Conservation (phyloP, 2,888 invertebrate species). For the Nudaria mundana region DNA sequence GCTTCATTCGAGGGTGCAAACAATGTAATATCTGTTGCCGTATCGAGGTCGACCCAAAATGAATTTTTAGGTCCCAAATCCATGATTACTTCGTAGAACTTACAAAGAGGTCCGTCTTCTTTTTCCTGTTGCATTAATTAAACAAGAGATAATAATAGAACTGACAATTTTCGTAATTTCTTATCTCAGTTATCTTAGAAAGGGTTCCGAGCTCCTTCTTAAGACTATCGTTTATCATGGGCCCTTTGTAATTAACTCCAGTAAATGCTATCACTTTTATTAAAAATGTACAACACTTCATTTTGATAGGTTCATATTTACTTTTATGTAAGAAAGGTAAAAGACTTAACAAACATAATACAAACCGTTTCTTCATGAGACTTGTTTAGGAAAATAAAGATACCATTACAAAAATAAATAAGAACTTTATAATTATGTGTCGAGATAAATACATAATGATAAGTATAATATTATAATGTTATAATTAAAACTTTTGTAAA, state of each 20-base stretch:
- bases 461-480: conserved; percentile 7
- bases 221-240: conserved; percentile 27
- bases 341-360: conserved; percentile 19
- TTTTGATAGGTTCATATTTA: conserved; percentile 19
- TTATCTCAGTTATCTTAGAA: conserved; percentile 19
- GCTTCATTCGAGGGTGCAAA: conserved; percentile 96
- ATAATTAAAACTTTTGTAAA: conserved; percentile 5
- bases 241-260: conserved; percentile 30
- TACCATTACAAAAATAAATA: conserved; percentile 15
- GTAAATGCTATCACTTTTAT: conserved; percentile 24
- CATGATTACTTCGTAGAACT: conserved; percentile 91
- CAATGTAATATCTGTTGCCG: conserved; percentile 88
- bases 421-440: conserved; percentile 20
- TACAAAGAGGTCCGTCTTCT: conserved; percentile 84
- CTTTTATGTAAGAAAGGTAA: conserved; percentile 17
- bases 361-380: conserved; percentile 32
- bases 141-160: conserved; percentile 12
- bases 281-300: conserved; percentile 28
- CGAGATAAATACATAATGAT: no score
- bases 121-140: conserved; percentile 57
- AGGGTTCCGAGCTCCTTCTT: conserved; percentile 20
- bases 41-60: conserved; percentile 86
- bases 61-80: conserved; percentile 86
- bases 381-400: conserved; percentile 23
- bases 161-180: conserved; percentile 19